Conservation (phyloP, 2,797 vertebrate species). For the Micromesistius poutassou region DNA sequence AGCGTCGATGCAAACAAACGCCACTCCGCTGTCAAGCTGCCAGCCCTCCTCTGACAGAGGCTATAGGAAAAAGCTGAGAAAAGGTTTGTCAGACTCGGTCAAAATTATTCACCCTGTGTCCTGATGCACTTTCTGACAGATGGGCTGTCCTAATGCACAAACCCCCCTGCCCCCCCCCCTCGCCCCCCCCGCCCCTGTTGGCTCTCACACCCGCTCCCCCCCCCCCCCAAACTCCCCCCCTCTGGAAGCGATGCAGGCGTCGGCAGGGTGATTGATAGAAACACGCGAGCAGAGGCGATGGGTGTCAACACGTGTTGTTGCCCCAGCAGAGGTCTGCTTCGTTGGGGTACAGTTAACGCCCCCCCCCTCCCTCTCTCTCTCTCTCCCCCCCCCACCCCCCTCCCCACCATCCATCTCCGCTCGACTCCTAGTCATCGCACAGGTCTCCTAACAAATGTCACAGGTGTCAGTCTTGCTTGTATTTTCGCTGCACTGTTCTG, state of each 20-base stretch:
- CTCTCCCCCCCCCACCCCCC: constrained; percentile 14
- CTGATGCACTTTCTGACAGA: constrained; percentile 60
- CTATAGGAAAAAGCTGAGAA: constrained; percentile 30
- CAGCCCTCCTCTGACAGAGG: constrained; percentile 47
- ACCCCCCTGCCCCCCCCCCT: constrained; percentile 21
- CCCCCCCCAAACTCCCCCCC: constrained; percentile 38
- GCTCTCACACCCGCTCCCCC: background rate
- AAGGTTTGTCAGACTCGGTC: constrained; percentile 58
- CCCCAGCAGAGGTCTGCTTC: constrained; percentile 54
- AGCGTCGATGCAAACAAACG: constrained; percentile 39
- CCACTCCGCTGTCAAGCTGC: constrained; percentile 41
- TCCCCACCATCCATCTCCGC: constrained; percentile 43
- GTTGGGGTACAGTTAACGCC: constrained; percentile 40
- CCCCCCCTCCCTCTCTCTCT: background rate
- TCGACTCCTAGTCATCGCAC: constrained; percentile 46
- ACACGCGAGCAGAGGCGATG: constrained; percentile 45
- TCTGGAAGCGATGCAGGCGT: constrained; percentile 31
- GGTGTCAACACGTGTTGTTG: constrained; percentile 65
- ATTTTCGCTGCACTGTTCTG: constrained; percentile 36
- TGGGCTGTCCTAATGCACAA: constrained; percentile 37
- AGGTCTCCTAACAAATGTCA: constrained; percentile 69
- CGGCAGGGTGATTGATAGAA: constrained; percentile 62
- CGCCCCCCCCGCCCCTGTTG: constrained; percentile 10
- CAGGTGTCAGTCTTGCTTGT: constrained; percentile 45
- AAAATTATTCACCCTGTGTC: constrained; percentile 55